These are phyloP conservation scores for Aleiodes leptofemur DNA, from an alignment of 2,888 invertebrate species.

Conservation along the genomic window DNA sequence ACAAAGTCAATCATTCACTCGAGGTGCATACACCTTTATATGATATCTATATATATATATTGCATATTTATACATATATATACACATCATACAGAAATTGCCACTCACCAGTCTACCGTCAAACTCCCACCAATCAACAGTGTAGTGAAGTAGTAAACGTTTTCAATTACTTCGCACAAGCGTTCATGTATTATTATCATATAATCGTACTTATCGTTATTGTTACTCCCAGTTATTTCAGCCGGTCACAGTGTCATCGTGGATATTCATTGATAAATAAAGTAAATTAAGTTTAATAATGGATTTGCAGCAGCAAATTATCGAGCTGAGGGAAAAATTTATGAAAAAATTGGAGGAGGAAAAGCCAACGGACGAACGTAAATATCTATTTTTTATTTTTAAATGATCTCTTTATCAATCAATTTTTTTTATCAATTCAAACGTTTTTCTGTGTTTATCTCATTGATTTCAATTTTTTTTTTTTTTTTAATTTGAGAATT, in stretches of 20 bases:
- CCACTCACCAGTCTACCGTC: constrained; percentile 26
- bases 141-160: neutral
- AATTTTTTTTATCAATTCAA: constrained; percentile 1
- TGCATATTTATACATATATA: too few species aligned
- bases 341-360: constrained; percentile 69
- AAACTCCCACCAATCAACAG: constrained; percentile 25
- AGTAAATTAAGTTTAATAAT: constrained; percentile 53
- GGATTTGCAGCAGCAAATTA: constrained; percentile 66
- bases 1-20: too few species aligned
- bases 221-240: constrained; percentile 45
- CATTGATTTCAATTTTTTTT: neutral
- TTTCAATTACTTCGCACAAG: constrained; percentile 24
- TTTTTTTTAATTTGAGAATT: neutral
- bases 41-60: neutral
- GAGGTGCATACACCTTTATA: constrained; percentile 8
- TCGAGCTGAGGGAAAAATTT: constrained; percentile 70
- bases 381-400: constrained; percentile 36
- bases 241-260: constrained; percentile 64
- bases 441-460: neutral
- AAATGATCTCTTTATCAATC: too few species aligned
- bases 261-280: constrained; percentile 46
- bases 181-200: constrained; percentile 39
- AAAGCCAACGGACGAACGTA: constrained; percentile 66
- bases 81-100: neutral
- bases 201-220: constrained; percentile 40